Conservation (phyloP, 2,888 invertebrate genomes). For the Hyalella azteca region DNA sequence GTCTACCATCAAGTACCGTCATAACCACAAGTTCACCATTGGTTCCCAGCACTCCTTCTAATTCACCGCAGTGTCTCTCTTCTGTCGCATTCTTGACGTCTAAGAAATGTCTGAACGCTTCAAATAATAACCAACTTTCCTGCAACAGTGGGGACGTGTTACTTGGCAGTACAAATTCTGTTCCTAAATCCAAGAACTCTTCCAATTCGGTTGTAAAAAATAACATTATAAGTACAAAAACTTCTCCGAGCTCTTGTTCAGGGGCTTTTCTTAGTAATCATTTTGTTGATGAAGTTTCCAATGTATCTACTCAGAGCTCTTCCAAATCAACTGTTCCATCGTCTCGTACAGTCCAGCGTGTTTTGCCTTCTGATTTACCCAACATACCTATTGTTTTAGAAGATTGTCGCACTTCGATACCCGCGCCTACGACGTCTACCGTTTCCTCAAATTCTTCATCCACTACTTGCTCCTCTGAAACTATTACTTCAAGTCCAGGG, state of each 20-base stretch:
- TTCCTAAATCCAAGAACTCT: conserved; percentile 28
- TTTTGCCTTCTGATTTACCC: conserved; percentile 9
- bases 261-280: neutral
- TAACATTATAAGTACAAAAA: conserved; percentile 21
- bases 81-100: neutral
- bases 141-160: conserved; percentile 7
- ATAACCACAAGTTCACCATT: neutral
- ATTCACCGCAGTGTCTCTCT: neutral
- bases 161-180: conserved; percentile 30
- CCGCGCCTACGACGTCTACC: neutral
- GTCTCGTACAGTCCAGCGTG: neutral
- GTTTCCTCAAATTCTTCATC: neutral
- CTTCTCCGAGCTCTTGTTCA: neutral
- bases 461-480: neutral
- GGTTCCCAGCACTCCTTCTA: neutral
- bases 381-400: neutral
- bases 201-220: conserved; percentile 35
- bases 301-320: neutral
- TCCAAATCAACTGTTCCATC: neutral
- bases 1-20: neutral
- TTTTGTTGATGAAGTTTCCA: neutral
- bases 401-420: neutral
- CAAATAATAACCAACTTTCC: neutral
- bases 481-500: neutral
- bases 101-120: neutral